Base-by-base conservation (phyloP, 1,140 invertebrate species). In the Heliconius congener region DNA sequence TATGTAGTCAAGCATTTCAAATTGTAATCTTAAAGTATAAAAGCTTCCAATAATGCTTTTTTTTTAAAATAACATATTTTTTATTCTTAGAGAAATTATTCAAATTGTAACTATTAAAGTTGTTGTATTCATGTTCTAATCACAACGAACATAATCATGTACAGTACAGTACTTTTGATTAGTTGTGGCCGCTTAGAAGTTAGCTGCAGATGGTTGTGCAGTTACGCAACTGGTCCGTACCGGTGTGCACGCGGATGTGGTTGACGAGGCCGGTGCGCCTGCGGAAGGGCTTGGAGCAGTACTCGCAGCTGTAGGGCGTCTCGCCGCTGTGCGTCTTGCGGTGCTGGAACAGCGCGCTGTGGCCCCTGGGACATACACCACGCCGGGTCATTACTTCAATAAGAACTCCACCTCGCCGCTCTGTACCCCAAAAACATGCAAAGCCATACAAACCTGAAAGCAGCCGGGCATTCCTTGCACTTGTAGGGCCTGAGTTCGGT, bases 221-320 rank as follows among this genome's bases (percentile, higher is more conserved):
- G 30, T 30, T 30, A 30, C 30, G 23, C 23, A 23, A 34, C 3
- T 34, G 2, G 30, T 30, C 30, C 6, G 16, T 6, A 90, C 97
- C 97, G 4, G 96, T 96, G 85, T 96, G 96, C 85, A 96, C 96
- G 8, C 95, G 90, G 79, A 97, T 94, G 93, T 98, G 97, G 88
- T 98, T 97, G 81, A 97, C 97, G 37, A 98, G 95, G 81, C 97
- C 97, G 83, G 98, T 97, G 86, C 97, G 97, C 66, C 97, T 93
- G 16, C 97, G 97, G 91, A 98, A 98, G 23, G 96, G 96, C 84
- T 97, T 97, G 74, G 97, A 96, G 88, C 97, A 98, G 86, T 96
- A 97, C 81, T 97, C 96, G 90, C 98, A 98, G 76, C 96, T 95
- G 90, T 98, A 97, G 0, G 97, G 97, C 27, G 97, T 97, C 89